These are phyloP conservation scores for Calyptommatus sinebrachiatus DNA, from an alignment of 2,113 vertebrate genomes.

Conservation along the genomic window DNA sequence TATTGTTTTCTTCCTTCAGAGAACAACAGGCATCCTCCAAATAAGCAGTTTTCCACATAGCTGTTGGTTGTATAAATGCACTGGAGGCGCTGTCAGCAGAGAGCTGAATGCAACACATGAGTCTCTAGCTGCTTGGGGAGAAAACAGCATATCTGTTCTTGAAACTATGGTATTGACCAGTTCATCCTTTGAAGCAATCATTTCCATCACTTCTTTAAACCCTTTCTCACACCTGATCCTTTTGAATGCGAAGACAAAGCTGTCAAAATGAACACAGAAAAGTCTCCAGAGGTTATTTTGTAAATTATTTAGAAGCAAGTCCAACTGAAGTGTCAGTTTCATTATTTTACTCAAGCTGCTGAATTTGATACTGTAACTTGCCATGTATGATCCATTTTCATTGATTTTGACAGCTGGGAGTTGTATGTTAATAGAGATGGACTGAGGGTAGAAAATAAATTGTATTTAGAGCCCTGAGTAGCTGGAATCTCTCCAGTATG, in stretches of 20 bases:
- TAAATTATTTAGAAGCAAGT: conserved; percentile 49
- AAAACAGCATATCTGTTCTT: conserved; percentile 15
- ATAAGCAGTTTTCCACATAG: conserved; percentile 24
- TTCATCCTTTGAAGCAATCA: conserved; percentile 25
- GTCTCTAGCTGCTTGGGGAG: background rate
- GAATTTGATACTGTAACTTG: conserved; percentile 26
- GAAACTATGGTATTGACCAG: background rate
- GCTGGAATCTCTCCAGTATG: conserved; percentile 2
- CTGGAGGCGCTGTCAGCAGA: background rate
- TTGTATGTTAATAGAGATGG: conserved; percentile 36
- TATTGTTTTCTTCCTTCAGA: conserved; percentile 21
- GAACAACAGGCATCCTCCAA: conserved; percentile 15
- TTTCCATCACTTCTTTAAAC: conserved; percentile 27
- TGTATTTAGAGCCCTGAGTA: conserved; percentile 22
- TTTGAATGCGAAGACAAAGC: conserved; percentile 30
- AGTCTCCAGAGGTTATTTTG: conserved; percentile 47
- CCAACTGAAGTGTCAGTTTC: conserved; percentile 51
- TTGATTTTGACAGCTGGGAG: conserved; percentile 50
- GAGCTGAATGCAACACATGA: background rate
- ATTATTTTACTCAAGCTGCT: conserved; percentile 30
- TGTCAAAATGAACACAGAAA: conserved; percentile 49
- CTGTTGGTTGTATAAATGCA: rapidly evolving
- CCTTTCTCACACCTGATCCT: conserved; percentile 28
- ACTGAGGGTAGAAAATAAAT: background rate
- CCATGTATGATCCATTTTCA: conserved; percentile 42